Conservation (phyloP, 2,797 vertebrate species). For the Sarcophilus harrisii region DNA sequence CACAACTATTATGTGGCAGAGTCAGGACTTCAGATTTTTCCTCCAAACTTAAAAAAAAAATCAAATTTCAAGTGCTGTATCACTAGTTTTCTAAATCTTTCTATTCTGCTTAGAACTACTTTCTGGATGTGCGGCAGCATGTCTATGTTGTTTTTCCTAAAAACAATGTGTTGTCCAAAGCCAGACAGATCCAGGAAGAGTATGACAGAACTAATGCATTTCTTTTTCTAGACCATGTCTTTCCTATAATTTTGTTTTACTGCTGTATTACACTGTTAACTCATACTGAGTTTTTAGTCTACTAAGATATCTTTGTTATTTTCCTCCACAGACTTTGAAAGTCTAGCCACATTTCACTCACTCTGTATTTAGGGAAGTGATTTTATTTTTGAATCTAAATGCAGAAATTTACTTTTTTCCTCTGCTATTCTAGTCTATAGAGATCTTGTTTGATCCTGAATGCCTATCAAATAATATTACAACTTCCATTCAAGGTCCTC, state of each 20-base stretch:
- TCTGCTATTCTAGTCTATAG: not conserved
- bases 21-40: not conserved
- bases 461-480: not conserved
- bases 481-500: not conserved
- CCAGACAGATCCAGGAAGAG: too few species aligned
- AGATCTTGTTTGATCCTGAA: not conserved
- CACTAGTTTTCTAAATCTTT: not conserved
- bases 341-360: not conserved
- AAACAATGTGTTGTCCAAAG: not conserved
- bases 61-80: not conserved
- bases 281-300: not conserved
- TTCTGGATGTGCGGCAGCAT: not conserved
- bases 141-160: not conserved
- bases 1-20: not conserved
- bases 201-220: not conserved
- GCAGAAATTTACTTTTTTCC: not conserved
- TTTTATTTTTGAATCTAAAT: not conserved
- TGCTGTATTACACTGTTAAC: not conserved
- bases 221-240: too few species aligned
- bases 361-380: not conserved
- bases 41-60: too few species aligned
- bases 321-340: not conserved
- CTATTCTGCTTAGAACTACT: not conserved
- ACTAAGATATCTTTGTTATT: not conserved
- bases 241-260: too few species aligned